Evolutionary conservation across 2,888 invertebrate genomes (phyloP).

Genomic region (Trissoscelio sp.): DNA sequence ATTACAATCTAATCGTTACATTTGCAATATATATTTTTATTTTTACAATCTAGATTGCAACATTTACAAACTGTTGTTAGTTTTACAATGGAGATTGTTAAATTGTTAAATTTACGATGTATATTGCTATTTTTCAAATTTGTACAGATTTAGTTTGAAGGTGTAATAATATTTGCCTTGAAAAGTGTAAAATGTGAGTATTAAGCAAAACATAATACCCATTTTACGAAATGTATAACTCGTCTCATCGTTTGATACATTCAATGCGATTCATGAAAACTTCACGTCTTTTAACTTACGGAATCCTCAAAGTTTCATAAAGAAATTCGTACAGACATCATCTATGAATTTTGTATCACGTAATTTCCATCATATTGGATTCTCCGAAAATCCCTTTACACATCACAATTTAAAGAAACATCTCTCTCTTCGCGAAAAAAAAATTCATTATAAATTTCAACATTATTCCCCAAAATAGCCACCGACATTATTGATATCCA

Average conservation of each 20-base stretch:
- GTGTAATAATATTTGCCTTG: no score
- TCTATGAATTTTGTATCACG: conserved; percentile 41
- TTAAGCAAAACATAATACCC: conserved; percentile 23
- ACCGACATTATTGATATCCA: no score
- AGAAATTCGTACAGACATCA: conserved; percentile 44
- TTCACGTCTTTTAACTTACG: conserved; percentile 33
- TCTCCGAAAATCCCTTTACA: background rate
- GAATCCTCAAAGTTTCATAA: conserved; percentile 42
- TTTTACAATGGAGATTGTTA: no score
- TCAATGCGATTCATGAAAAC: conserved; percentile 50
- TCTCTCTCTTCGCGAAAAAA: background rate
- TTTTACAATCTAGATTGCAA: no score
- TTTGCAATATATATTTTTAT: no score
- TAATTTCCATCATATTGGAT: conserved; percentile 48
- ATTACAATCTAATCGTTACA: no score
- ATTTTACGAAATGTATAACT: conserved; percentile 7
- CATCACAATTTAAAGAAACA: conserved; percentile 22
- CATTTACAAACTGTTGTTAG: no score
- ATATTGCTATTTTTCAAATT: no score
- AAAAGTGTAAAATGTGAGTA: background rate
- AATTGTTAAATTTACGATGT: no score
- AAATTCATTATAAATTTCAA: background rate
- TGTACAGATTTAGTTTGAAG: no score
- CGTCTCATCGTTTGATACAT: conserved; percentile 17
- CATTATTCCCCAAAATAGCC: background rate